Evolutionary conservation across 2,113 vertebrate genomes (phyloP).

Genomic region (Aegithalos caudatus): DNA sequence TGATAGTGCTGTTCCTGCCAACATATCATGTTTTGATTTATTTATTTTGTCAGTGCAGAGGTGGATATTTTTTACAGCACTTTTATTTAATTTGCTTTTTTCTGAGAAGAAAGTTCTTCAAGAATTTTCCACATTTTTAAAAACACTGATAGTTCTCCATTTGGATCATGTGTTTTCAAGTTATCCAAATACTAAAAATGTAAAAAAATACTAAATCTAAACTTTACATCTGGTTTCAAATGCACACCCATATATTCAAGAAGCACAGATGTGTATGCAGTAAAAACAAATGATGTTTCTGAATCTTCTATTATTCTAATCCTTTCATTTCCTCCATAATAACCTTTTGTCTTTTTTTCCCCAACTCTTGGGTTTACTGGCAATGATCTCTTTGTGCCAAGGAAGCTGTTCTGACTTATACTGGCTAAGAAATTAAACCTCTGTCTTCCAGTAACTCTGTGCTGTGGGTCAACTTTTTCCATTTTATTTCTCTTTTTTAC

Average conservation of each 20-base stretch:
- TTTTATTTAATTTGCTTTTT: not conserved
- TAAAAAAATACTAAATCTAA: not conserved
- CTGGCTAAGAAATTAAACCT: not conserved
- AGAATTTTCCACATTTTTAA: not conserved
- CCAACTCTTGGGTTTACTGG: not conserved
- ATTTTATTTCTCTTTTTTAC: not conserved
- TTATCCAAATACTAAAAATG: not conserved
- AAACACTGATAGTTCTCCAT: not conserved
- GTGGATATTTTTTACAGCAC: not conserved
- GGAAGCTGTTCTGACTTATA: not conserved
- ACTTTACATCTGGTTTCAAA: not conserved
- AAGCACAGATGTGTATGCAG: not conserved
- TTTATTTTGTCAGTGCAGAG: not conserved
- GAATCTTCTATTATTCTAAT: not conserved
- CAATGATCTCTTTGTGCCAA: not conserved
- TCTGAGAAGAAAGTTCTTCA: not conserved
- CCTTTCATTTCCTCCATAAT: not conserved
- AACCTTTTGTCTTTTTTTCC: not conserved
- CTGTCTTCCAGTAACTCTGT: not conserved
- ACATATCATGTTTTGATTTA: not conserved
- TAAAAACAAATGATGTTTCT: not conserved
- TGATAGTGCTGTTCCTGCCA: not conserved
- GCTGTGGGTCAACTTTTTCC: not conserved
- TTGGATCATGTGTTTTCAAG: not conserved
- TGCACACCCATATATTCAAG: not conserved